These are phyloP conservation scores for Thamnophis sirtalis DNA, from an alignment of 2,113 vertebrate species.

Conservation along the genomic window DNA sequence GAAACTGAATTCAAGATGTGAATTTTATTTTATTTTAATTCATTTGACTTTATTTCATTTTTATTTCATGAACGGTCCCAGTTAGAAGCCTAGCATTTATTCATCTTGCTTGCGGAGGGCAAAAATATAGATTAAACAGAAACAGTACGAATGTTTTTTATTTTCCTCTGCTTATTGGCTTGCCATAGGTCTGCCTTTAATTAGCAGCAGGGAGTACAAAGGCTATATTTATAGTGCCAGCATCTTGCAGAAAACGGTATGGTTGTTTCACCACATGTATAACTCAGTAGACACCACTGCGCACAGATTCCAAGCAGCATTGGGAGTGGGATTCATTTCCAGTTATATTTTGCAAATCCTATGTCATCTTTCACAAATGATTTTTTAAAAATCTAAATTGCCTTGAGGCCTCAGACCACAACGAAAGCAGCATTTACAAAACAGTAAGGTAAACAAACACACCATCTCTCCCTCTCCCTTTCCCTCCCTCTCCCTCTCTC, in stretches of 20 bases:
- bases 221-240: constrained; percentile 61
- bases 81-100: constrained; percentile 50
- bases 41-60: neutral
- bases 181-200: constrained; percentile 81
- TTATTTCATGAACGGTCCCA: constrained; percentile 43
- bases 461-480: neutral
- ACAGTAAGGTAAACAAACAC: neutral
- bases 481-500: no score
- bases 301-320: neutral
- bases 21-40: constrained; percentile 17
- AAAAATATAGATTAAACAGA: constrained; percentile 79
- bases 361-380: neutral
- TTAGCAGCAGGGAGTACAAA: constrained; percentile 75
- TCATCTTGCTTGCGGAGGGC: constrained; percentile 74
- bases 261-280: rapidly evolving
- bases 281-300: neutral
- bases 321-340: neutral
- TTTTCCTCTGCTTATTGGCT: constrained; percentile 72
- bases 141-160: constrained; percentile 81
- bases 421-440: neutral
- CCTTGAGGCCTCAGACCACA: neutral
- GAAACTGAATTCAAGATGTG: constrained; percentile 34
- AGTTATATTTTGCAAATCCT: neutral
- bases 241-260: neutral
- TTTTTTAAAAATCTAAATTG: neutral